A percentile compares a stretch with the other conserved stretches of the same genome.
Conservation (phyloP, 1,140 invertebrate genomes). For the Aphis gossypii region DNA sequence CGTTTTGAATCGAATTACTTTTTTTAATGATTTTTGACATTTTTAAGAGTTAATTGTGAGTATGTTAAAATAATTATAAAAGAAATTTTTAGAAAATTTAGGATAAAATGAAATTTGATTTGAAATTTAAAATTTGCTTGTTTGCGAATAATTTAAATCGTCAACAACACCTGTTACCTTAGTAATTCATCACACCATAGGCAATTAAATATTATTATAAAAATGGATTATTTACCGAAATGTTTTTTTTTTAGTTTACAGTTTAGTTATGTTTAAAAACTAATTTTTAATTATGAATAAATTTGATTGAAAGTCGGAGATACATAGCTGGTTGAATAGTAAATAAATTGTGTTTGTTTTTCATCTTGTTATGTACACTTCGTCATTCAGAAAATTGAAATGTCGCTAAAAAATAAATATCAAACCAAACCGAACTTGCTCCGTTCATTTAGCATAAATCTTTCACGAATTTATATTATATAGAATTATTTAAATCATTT, state of each 20-base stretch:
- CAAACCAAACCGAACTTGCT: not conserved
- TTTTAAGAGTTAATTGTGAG: not conserved
- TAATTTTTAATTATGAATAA: not conserved
- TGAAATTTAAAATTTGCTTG: too few species aligned
- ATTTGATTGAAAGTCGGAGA: not conserved
- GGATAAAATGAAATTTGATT: not conserved
- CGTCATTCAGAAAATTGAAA: not conserved
- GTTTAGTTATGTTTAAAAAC: not conserved
- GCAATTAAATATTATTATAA: not conserved
- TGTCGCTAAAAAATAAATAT: not conserved
- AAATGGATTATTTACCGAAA: not conserved
- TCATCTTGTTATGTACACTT: not conserved
- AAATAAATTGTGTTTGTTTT: not conserved
- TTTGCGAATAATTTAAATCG: not conserved
- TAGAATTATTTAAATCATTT: not conserved
- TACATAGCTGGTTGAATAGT: not conserved
- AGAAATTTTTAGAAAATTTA: not conserved
- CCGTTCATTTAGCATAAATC: slow-evolving; percentile 5
- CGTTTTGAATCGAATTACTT: not conserved
- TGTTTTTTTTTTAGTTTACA: not conserved
- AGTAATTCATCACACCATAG: not conserved
- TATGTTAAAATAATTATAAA: not conserved
- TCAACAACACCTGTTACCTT: not conserved
- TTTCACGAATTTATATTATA: not conserved
- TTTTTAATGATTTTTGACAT: not conserved